These are phyloP conservation scores for Dasysyrphus albostriatus DNA, from an alignment of 2,888 invertebrate species.

Conservation along the genomic window DNA sequence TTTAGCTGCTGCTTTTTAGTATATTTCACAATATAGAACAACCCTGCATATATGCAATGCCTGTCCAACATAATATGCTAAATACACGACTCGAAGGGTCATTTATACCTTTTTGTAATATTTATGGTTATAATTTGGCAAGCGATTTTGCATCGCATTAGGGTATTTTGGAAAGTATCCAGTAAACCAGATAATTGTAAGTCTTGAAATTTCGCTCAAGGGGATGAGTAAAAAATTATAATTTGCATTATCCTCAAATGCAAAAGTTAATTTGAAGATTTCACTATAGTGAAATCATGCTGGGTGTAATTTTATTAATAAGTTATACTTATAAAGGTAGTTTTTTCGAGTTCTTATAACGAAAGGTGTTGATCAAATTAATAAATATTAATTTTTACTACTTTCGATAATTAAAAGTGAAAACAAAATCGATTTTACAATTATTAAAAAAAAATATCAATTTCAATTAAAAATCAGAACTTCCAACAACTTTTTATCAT, in stretches of 20 bases:
- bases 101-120: slow-evolving; percentile 77
- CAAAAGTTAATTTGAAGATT: background rate
- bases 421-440: background rate
- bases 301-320: background rate
- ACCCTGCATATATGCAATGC: slow-evolving; percentile 18
- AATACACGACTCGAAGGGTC: slow-evolving; percentile 73
- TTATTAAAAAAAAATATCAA: background rate
- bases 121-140: slow-evolving; percentile 78
- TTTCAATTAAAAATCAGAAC: background rate
- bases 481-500: background rate
- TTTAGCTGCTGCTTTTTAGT: slow-evolving; percentile 61
- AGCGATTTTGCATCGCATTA: slow-evolving; percentile 50
- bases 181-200: slow-evolving; percentile 24
- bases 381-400: background rate
- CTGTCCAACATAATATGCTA: background rate
- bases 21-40: slow-evolving; percentile 22
- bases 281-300: background rate
- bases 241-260: background rate
- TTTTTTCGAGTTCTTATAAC: background rate
- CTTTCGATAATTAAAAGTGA: background rate
- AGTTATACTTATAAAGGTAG: background rate
- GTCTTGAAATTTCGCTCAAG: background rate
- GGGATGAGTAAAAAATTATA: background rate
- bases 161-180: slow-evolving; percentile 61
- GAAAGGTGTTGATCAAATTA: background rate